Conservation (phyloP, 2,888 invertebrate species). For the Eumerus sabulonum region DNA sequence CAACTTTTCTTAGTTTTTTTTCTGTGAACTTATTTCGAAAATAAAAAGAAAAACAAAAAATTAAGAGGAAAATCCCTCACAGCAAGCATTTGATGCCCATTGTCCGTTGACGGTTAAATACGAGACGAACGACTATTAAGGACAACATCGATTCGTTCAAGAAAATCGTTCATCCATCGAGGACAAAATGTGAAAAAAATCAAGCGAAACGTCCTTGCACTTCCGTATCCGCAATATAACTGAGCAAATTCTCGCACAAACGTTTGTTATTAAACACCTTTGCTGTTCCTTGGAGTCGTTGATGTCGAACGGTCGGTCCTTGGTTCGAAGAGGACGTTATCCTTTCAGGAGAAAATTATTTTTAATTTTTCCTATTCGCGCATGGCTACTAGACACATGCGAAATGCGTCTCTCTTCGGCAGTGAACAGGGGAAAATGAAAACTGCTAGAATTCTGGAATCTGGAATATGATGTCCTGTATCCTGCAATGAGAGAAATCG, state of each 20-base stretch:
- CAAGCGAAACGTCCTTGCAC: conserved; percentile 52
- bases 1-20: conserved; percentile 27
- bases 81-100: conserved; percentile 38
- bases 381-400: too few relatives aligned
- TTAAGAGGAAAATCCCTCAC: conserved; percentile 45
- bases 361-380: too few relatives aligned
- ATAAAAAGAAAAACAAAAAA: conserved; percentile 33
- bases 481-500: conserved; percentile 45
- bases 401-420: conserved; percentile 6
- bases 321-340: conserved; percentile 20
- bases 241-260: conserved; percentile 62
- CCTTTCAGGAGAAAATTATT: neutral
- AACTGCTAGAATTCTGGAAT: conserved; percentile 62
- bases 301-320: neutral
- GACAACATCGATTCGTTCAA: conserved; percentile 58
- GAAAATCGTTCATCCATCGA: conserved; percentile 43
- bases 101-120: conserved; percentile 22
- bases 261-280: conserved; percentile 68
- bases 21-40: conserved; percentile 7
- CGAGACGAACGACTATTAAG: conserved; percentile 9
- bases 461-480: conserved; percentile 33
- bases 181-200: too few relatives aligned
- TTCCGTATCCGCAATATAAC: conserved; percentile 66
- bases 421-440: conserved; percentile 62
- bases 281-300: conserved; percentile 28